Percentiles rank a stretch among this genome's conserved stretches.
phyloP scores from a whole-genome alignment of 2,113 vertebrate species.

The Xiphorhynchus elegans region DNA sequence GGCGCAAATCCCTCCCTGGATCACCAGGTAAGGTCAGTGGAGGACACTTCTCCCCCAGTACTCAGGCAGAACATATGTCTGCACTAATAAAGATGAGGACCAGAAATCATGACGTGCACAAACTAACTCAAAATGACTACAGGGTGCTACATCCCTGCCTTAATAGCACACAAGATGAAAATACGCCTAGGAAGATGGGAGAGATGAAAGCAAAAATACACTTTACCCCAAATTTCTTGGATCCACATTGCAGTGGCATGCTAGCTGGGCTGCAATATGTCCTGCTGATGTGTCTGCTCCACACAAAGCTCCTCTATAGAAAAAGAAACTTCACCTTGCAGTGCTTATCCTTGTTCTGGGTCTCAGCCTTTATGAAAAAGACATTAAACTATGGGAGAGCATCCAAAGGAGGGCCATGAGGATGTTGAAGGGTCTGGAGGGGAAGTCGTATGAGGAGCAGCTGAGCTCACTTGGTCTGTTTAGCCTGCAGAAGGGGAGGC shows the following conservation, averaged over 20 bases:
- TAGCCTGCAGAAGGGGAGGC: not conserved
- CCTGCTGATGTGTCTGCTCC: not conserved
- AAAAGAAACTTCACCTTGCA: not conserved
- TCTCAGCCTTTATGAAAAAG: not conserved
- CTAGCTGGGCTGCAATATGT: not conserved
- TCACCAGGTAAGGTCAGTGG: not conserved
- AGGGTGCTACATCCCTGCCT: not conserved
- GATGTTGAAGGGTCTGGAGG: not conserved
- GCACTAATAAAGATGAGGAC: not conserved
- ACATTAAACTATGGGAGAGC: not conserved
- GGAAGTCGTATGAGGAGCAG: not conserved
- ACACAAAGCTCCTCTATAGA: not conserved
- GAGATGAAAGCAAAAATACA: not conserved
- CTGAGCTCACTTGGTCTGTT: not conserved
- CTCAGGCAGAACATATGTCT: not conserved
- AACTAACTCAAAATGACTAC: not conserved
- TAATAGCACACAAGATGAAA: not conserved
- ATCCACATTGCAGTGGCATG: rapidly evolving
- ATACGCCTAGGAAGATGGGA: not conserved
- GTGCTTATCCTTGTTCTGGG: not conserved
- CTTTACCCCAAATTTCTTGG: not conserved
- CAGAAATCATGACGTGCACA: not conserved
- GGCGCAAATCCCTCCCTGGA: not conserved
- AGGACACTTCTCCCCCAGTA: not conserved
- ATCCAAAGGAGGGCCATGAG: not conserved